Evolutionary conservation across 1,140 invertebrate genomes (phyloP).

Genomic region (Zeugodacus cucurbitae): DNA sequence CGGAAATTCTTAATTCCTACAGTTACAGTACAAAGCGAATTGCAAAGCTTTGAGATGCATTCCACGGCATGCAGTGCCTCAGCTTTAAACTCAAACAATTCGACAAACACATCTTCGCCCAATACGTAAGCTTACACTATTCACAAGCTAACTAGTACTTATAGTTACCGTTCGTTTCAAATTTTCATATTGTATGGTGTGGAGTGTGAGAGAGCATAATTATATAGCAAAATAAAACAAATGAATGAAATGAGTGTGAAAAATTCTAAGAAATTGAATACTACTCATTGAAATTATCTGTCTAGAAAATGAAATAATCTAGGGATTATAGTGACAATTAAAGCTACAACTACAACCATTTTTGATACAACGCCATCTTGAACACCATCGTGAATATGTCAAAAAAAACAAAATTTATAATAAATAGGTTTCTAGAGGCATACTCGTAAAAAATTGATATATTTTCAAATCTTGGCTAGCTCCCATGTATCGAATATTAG

Average conservation of each 20-base stretch:
- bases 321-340: too few species aligned
- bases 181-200: not conserved
- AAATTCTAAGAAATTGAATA: not conserved
- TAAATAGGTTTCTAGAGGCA: too few species aligned
- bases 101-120: not conserved
- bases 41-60: conserved; percentile 9
- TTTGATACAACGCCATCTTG: too few species aligned
- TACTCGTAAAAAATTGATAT: too few species aligned
- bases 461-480: too few species aligned
- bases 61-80: conserved; percentile 25
- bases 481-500: too few species aligned
- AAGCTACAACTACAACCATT: too few species aligned
- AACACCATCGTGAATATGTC: too few species aligned
- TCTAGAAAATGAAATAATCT: too few species aligned
- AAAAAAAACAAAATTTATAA: too few species aligned
- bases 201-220: not conserved
- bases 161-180: not conserved
- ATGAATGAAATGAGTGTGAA: not conserved
- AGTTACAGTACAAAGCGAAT: not conserved
- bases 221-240: not conserved
- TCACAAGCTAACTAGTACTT: not conserved
- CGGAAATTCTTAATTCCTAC: not conserved
- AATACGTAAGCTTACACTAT: conserved; percentile 3
- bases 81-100: not conserved
- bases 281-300: too few species aligned